Evolutionary conservation across 1,140 invertebrate genomes (phyloP), one percentile per base, ranked within the genome.

Genomic region (Macrobrachium nipponense): DNA sequence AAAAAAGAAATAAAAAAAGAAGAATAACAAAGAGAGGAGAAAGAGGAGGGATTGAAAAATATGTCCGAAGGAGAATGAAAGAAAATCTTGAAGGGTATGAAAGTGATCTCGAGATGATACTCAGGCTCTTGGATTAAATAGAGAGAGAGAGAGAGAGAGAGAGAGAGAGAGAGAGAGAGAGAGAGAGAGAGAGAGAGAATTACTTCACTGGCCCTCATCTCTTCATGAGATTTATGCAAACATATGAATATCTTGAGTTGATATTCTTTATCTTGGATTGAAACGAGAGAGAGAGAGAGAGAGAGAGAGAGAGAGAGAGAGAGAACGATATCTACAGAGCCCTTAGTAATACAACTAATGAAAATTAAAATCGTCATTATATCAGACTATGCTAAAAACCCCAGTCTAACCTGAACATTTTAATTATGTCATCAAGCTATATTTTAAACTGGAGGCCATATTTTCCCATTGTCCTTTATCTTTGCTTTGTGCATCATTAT

Each of bases 281-380:
- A 15, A 75, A 27, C 17, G 44, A 75, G 6, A 75, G 44, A 75
- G 20, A 76, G 73, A 76, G 51, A 59, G 17, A 76, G 73, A 76
- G 17, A 59, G 61, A 79, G 20, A 62, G 61, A 20, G 23, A 61
- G 61, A 66, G 43, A 51, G 44, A 64, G 59, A 68, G 44, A 51
- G 79, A 68, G 62, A 81, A 44, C 61, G 66, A 60, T 44, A 75
- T 58, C 36, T 61, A 66, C 61, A 80, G 61, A 66, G 78, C 62
- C 36, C 44, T 27, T 43, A 62, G 17, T 18, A 17, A 62, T 43
- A 27, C 51, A 51, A 51, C 51, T 10, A 51, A 51, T 51, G 51
- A 51, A 51, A 51, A 51, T 51, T 0, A 36, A n/a, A n/a, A n/a
- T n/a, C n/a, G n/a, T n/a, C n/a, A n/a, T n/a, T n/a, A n/a, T n/a